Evolutionary conservation across 2,888 invertebrate genomes (phyloP), one percentile per base, ranked within the genome.

Genomic region (Xanthostigma xanthostigma): DNA sequence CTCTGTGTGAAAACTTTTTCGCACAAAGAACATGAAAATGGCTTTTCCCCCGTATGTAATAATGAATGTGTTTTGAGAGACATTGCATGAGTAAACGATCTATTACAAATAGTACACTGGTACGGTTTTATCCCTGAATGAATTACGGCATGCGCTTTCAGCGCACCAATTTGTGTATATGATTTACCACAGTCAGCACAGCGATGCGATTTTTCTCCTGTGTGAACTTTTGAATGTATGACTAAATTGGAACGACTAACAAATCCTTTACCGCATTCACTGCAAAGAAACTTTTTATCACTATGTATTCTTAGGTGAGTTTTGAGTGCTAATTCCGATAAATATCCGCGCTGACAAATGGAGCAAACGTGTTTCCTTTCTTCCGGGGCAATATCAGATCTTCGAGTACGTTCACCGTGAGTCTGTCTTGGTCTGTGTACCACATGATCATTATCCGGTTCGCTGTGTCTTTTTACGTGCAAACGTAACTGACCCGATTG

Each of bases 1-100:
- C 43, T 44, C 42, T 54, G 54, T 8, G 44, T 44, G 36, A 55
- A 55, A 9, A 46, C 13, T 41, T 50, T 51, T 9, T 45, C 39
- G 41, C 56, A 56, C 33, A 50, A 12, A 9, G 42, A 38, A 40
- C 56, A 57, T 14, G 38, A 35, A 46, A 53, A 50, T 0, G 64
- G 64, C 34, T 60, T 60, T 37, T 60, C 57, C 0, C 62, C 61
- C 2, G 59, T 62, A 46, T 64, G 64, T 4, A 58, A 60, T 33
- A 60, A 49, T 50, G 60, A 56, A 48, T 64, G 64, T 39, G 57
- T 56, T n/a, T 60, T 58, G 14, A 63, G 55, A 27, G 58, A 58
- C 41, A 60, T 56, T 35, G 58, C 55, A 44, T 62, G 61, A 6
- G 59, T 56, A 49, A 63, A 64, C 5, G 56, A 53, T 54, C 61